Base-by-base conservation (phyloP, 2,113 vertebrate genomes). In the Motacilla tschutschensis region DNA sequence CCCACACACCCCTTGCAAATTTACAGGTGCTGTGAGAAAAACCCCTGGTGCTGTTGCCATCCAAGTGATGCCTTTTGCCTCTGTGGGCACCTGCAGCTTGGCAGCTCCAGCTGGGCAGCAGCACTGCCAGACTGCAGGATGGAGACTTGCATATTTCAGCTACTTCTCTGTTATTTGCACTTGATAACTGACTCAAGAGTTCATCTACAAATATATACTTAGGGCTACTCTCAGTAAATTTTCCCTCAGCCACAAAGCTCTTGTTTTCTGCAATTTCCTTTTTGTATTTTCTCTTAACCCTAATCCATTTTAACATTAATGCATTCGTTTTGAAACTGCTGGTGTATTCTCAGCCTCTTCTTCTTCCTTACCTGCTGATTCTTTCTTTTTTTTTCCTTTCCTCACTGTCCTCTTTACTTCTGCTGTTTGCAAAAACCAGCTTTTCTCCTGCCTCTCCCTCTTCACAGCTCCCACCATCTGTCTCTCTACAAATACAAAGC, bases 391-490 rank as follows among this genome's bases (percentile, higher is more conserved):
- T 62, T 31, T 44, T 33, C 8, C 11, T 31, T 47, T 25, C 36
- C 29, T 55, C 64, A 28, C 67, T 5, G 5, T 88, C 76, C 57
- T 91, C 79, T 59, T 4, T 83, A 89, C 79, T 92, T 83, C 5
- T 54, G 60, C 83, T 89, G 72, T 81, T 92, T 79, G 79, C 79
- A 70, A 66, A 91, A 91, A 43, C 6, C 1, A 0, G 75, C 70
- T 79, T 92, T 87, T 85, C 76, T 87, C 87, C 87, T 85, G 86
- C 87, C 85, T 90, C 89, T 93, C 87, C 67, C 84, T 91, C 76
- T 88, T 84, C 90, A 64, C 81, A 90, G 88, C 92, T 95, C 86
- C 81, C 88, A 94, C 93, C 92, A 94, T 94, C 93, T 95, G 94
- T 94, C 91, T 95, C 93, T 85, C 79, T 74, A 70, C 91, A 92